These are phyloP conservation scores for Pseudomyrmex concolor DNA, from an alignment of 1,140 invertebrate species.

Conservation along the genomic window DNA sequence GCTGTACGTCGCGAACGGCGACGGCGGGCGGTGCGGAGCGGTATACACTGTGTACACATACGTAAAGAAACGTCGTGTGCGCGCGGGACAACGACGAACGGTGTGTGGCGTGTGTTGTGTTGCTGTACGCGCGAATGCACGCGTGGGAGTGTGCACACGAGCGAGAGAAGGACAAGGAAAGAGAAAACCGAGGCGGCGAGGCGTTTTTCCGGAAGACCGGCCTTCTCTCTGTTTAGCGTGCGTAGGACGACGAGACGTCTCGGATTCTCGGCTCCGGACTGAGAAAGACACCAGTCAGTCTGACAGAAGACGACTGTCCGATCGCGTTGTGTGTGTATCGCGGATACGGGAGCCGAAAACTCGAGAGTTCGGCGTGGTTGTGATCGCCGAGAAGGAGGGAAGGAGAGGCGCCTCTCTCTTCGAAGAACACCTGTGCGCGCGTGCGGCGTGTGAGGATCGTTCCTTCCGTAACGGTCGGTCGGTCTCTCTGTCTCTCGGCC, in stretches of 20 bases:
- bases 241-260: too few relatives aligned
- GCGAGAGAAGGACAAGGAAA: background rate
- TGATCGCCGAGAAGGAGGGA: too few relatives aligned
- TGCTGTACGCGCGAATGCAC: background rate
- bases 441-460: background rate
- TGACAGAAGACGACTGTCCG: background rate
- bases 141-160: background rate
- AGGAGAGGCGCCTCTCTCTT: too few relatives aligned
- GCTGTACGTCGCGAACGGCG: constrained; percentile 28
- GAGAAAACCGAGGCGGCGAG: background rate
- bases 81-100: constrained; percentile 15
- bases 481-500: background rate
- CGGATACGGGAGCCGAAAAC: background rate
- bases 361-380: too few relatives aligned
- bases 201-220: background rate
- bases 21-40: background rate
- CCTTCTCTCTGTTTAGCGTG: too few relatives aligned
- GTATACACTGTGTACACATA: background rate
- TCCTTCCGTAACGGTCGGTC: background rate
- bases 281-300: too few relatives aligned
- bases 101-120: background rate
- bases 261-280: too few relatives aligned
- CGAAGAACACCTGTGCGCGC: constrained; percentile 38
- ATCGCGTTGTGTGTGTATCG: too few relatives aligned
- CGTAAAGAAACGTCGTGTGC: background rate